A percentile compares a stretch with the other conserved stretches of the same genome.
Conservation (phyloP, 2,113 vertebrate genomes). For the Willisornis vidua region DNA sequence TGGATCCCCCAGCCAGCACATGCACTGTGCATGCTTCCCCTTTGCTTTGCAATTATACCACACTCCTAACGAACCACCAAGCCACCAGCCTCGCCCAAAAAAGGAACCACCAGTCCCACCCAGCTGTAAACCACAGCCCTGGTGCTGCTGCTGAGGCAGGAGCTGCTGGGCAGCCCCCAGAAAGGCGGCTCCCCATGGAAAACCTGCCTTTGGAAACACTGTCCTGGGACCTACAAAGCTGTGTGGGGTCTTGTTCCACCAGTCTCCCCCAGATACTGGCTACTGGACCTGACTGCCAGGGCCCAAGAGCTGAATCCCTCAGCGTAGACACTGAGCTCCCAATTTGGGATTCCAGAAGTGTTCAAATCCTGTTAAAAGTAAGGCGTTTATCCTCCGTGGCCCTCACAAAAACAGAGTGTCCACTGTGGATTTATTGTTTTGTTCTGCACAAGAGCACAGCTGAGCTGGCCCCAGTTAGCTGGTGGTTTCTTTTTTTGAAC, state of each 20-base stretch:
- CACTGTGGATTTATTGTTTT: neutral
- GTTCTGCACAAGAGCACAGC: accelerated
- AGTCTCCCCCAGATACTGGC: accelerated
- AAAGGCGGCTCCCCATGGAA: neutral
- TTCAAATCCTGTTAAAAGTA: neutral
- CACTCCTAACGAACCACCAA: neutral
- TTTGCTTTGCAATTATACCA: accelerated
- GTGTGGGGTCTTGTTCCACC: neutral
- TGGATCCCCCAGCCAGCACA: neutral
- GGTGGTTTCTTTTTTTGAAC: neutral
- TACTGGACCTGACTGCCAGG: neutral
- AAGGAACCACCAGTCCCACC: neutral
- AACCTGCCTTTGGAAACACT: neutral
- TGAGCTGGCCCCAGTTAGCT: neutral
- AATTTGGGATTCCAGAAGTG: neutral
- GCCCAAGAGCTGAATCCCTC: neutral
- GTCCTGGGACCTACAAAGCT: neutral
- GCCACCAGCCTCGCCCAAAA: neutral
- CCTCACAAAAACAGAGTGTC: neutral
- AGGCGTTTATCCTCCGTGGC: neutral
- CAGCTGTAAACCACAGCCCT: neutral
- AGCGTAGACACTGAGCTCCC: neutral
- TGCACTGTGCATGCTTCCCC: neutral
- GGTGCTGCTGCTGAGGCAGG: neutral
- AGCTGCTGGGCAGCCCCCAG: neutral